Evolutionary conservation across 2,797 vertebrate species (phyloP).

Genomic region (Simalia tracyae): DNA sequence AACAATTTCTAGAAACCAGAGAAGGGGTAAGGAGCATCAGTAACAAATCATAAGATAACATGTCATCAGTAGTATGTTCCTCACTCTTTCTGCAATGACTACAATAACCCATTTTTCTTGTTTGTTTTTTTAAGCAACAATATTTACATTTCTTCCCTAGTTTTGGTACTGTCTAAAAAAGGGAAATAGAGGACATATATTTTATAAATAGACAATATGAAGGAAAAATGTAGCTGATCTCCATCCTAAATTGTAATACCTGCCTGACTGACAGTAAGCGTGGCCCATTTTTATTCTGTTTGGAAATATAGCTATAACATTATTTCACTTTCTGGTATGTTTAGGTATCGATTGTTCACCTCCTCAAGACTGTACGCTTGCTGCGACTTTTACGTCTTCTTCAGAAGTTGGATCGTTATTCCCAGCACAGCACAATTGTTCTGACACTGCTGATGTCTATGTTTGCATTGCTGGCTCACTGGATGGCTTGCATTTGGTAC

Average conservation of each 20-base stretch:
- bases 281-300: neutral
- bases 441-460: conserved; percentile 97
- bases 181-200: neutral
- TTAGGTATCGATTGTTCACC: conserved; percentile 94
- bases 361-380: conserved; percentile 93
- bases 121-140: neutral
- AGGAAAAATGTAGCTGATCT: neutral
- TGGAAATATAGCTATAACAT: conserved; percentile 12
- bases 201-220: neutral
- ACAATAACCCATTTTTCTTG: neutral
- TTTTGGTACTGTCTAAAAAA: neutral
- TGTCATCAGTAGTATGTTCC: neutral
- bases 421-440: conserved; percentile 95
- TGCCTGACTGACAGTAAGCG: neutral
- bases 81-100: neutral
- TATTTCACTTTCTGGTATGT: conserved; percentile 2
- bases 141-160: neutral
- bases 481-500: conserved; percentile 99
- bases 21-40: neutral
- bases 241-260: neutral
- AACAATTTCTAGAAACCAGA: neutral
- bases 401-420: conserved; percentile 97
- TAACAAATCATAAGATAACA: neutral
- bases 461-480: conserved; percentile 96
- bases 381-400: conserved; percentile 91